Conservation (phyloP, 1,140 invertebrate genomes). For the Drosophila baimaii region DNA sequence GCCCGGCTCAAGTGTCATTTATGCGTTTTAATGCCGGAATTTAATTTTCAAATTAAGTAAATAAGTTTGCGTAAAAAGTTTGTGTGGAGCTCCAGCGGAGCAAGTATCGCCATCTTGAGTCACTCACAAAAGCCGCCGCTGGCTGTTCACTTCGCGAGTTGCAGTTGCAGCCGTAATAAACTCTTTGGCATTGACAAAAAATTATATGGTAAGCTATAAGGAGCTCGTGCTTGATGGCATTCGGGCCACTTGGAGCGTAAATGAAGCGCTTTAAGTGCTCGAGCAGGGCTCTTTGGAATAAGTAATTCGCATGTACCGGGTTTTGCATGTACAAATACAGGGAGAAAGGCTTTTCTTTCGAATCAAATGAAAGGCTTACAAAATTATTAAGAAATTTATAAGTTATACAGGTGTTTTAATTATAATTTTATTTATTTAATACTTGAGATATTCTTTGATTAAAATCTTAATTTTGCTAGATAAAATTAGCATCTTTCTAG, state of each 20-base stretch:
- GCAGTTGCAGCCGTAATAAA: slow-evolving; percentile 40
- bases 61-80: slow-evolving; percentile 69
- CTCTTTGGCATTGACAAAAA: slow-evolving; percentile 52
- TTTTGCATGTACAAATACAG: not conserved
- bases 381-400: too few relatives aligned
- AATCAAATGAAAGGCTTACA: not conserved
- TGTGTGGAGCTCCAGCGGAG: slow-evolving; percentile 24
- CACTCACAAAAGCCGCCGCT: slow-evolving; percentile 15
- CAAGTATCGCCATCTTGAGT: slow-evolving; percentile 19
- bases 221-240: slow-evolving; percentile 17
- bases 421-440: not conserved
- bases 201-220: slow-evolving; percentile 33
- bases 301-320: not conserved
- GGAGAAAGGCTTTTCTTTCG: not conserved
- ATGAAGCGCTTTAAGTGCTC: slow-evolving; percentile 22
- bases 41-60: slow-evolving; percentile 82
- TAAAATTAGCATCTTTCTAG: not conserved
- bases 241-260: slow-evolving; percentile 25
- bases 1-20: slow-evolving; percentile 78
- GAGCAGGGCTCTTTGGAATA: not conserved
- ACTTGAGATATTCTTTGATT: not conserved
- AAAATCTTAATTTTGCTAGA: not conserved
- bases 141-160: slow-evolving; percentile 40
- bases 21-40: slow-evolving; percentile 82
- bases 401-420: too few relatives aligned